Evolutionary conservation across 1,140 invertebrate genomes (phyloP), one percentile per base, ranked within the genome.

Genomic region (Apolygus lucorum): DNA sequence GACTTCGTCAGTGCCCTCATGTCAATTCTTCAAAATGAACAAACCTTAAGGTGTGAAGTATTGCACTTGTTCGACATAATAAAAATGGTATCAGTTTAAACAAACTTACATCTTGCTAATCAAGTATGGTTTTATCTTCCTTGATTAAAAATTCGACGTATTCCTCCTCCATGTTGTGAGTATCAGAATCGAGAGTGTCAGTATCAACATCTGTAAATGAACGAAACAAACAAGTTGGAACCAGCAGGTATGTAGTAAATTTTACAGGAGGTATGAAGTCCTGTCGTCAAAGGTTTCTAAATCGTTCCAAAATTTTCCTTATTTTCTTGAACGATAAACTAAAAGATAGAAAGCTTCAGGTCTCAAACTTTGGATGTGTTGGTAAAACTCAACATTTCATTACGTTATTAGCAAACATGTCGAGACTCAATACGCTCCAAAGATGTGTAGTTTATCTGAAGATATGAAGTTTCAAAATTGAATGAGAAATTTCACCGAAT

Each of bases 111-210:
- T 42, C 17, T 8, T 14, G 17, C 64, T 79, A 82, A 72, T 91
- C 89, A 76, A 95, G 82, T 71, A 90, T 80, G 22, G 87, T 91
- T 73, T 86, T 86, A 86, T 98, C 95, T 84, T 97, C 94, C 84
- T 96, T 97, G 76, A 98, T 87, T 83, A 98, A 92, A 88, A 98
- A 96, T 88, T 98, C 95, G 76, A 98, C 88, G 77, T 91, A 85
- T 84, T 98, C 95, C 78, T 98, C 95, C 77, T 96, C 93, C 74
- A 95, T 87, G 76, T 96, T 94, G 73, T 89, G 87, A 34, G 86
- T 86, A 76, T 95, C 89, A 54, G 87, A 88, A 78, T 91, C 90
- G 72, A 95, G 80, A 78, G 90, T 89, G 81, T 98, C 95, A 8
- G 94, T 96, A 76, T 97, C 94, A 71, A 95, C 85, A 79, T 92